These are phyloP conservation scores for Sebastes itinus DNA, from an alignment of 2,797 vertebrate species.

Conservation along the genomic window DNA sequence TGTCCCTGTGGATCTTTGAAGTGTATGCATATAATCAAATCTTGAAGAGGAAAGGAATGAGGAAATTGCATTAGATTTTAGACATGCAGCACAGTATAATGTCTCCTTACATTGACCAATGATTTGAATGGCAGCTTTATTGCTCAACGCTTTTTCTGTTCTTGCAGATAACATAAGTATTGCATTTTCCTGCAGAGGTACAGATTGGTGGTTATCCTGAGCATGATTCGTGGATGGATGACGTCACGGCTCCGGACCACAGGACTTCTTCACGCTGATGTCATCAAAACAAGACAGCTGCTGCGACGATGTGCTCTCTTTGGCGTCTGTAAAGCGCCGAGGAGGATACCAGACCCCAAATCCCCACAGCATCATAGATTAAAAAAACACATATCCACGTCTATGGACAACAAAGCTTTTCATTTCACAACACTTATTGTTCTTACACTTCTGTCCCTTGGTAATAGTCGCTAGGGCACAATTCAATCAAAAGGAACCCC, in stretches of 20 bases:
- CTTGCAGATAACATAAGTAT: not conserved
- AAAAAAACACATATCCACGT: not conserved
- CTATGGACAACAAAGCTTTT: not conserved
- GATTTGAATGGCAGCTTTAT: conserved; percentile 20
- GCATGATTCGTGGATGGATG: not conserved
- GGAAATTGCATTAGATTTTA: conserved; percentile 5
- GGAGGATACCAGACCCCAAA: not conserved
- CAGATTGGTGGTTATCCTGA: not conserved
- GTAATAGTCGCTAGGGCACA: not conserved
- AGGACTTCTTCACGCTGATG: not conserved
- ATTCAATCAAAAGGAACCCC: conserved; percentile 34
- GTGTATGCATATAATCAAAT: conserved; percentile 9
- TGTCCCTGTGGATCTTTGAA: conserved; percentile 11
- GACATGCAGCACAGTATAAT: not conserved
- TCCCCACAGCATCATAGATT: not conserved
- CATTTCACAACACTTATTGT: not conserved
- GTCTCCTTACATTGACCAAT: not conserved
- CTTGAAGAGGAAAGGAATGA: conserved; percentile 1
- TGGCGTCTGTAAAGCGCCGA: not conserved
- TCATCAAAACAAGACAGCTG: conserved; percentile 34
- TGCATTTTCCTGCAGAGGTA: not conserved
- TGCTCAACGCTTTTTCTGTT: not conserved
- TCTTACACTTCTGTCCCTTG: conserved; percentile 11
- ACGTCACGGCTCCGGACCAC: not conserved
- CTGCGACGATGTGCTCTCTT: not conserved